phyloP scores from a whole-genome alignment of 2,888 invertebrate genomes.

The Trachelus troglodyta region DNA sequence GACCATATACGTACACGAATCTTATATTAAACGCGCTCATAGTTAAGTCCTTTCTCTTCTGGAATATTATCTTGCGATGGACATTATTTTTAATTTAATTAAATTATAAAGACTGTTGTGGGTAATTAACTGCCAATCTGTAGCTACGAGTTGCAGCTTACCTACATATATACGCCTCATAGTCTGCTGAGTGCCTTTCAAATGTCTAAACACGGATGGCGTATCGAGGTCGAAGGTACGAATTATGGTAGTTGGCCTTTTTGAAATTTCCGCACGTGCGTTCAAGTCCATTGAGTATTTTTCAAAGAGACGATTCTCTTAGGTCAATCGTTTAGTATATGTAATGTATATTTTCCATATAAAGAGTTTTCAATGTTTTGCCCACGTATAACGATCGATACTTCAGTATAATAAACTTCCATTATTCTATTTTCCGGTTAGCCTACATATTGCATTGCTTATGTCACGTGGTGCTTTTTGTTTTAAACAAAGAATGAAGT shows the following conservation, averaged over 20 bases:
- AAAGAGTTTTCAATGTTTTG: not conserved
- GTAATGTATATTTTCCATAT: not conserved
- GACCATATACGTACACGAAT: constrained; percentile 25
- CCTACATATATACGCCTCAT: not conserved
- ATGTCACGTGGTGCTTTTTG: not conserved
- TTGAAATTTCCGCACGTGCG: not conserved
- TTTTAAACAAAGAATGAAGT: not conserved
- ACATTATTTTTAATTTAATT: not conserved
- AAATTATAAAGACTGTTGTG: not conserved
- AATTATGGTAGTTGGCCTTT: not conserved
- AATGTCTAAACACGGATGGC: not conserved
- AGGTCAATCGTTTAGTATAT: not conserved
- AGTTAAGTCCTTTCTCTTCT: not conserved
- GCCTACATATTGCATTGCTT: not conserved
- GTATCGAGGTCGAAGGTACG: not conserved
- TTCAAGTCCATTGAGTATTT: not conserved
- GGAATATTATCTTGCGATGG: not conserved
- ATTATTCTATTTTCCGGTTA: not conserved
- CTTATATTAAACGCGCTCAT: not conserved
- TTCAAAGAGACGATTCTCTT: not conserved
- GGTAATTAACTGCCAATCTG: not conserved
- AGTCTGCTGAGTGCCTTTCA: not conserved
- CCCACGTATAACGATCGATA: not conserved
- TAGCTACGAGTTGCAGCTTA: not conserved
- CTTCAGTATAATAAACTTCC: not conserved